Evolutionary conservation across 2,888 invertebrate genomes (phyloP).

Genomic region (Leptura quadrifasciata): DNA sequence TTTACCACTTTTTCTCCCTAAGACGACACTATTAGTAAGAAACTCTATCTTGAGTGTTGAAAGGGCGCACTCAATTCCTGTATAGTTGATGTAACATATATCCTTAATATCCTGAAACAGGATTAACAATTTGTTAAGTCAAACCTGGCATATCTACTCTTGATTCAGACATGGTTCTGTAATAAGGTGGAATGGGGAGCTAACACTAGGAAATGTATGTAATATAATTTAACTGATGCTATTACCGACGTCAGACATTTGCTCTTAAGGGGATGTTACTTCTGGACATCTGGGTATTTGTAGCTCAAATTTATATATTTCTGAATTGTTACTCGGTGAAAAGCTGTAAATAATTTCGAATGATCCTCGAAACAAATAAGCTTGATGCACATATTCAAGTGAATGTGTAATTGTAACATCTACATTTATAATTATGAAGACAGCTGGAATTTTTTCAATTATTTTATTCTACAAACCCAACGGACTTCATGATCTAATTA

Average conservation of each 20-base stretch:
- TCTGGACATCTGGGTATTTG: constrained; percentile 27
- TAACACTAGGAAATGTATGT: constrained; percentile 55
- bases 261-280: constrained; percentile 35
- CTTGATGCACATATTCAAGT: no score
- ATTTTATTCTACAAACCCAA: no score
- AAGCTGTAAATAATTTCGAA: no score
- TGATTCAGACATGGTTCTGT: constrained; percentile 58
- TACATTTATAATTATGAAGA: no score
- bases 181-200: constrained; percentile 57
- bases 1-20: neutral
- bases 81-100: constrained; percentile 54
- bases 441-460: no score
- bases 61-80: constrained; percentile 38
- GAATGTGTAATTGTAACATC: no score
- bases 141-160: constrained; percentile 57
- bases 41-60: constrained; percentile 27
- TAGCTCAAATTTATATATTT: neutral
- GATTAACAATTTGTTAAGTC: constrained; percentile 62
- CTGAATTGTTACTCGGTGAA: no score
- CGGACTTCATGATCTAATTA: no score
- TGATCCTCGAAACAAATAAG: no score
- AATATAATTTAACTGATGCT: constrained; percentile 47
- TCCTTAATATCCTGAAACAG: constrained; percentile 61
- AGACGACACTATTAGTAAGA: neutral
- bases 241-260: constrained; percentile 32